A percentile compares a stretch with the other conserved stretches of the same genome.
phyloP scores from a whole-genome alignment of 2,888 invertebrate genomes.

The Ecliptopera silaceata region DNA sequence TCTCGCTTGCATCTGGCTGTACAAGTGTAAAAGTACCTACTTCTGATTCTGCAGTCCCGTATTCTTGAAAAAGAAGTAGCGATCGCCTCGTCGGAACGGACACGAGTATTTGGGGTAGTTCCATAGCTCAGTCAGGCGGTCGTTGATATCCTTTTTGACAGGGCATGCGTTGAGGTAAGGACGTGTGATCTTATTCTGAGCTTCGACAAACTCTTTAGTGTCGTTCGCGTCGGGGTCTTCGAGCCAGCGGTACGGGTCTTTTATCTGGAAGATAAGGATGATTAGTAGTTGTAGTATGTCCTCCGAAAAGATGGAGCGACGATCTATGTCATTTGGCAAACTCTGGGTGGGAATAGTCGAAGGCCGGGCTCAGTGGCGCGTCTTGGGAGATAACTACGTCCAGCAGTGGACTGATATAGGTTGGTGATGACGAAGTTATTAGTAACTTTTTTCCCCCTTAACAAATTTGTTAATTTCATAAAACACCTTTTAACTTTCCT shows the following conservation, averaged over 20 bases:
- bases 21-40: too few species aligned
- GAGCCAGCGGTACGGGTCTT: constrained; percentile 97
- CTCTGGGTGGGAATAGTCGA: too few species aligned
- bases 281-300: not conserved
- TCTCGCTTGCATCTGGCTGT: too few species aligned
- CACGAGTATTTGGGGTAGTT: constrained; percentile 98
- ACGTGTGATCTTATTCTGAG: constrained; percentile 93
- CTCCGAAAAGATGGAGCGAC: too few species aligned
- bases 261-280: constrained; percentile 80
- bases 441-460: too few species aligned
- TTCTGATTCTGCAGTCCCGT: constrained; percentile 98
- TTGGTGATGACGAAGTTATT: too few species aligned
- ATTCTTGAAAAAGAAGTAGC: constrained; percentile 96
- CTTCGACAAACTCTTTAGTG: constrained; percentile 94
- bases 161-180: constrained; percentile 92
- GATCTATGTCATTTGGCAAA: too few species aligned
- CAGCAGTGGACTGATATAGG: too few species aligned
- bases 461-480: too few species aligned
- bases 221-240: constrained; percentile 97
- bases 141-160: constrained; percentile 87
- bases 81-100: constrained; percentile 90
- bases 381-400: too few species aligned
- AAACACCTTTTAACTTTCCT: too few species aligned
- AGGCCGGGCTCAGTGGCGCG: too few species aligned
- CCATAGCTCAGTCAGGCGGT: constrained; percentile 94